Evolutionary conservation across 2,888 invertebrate genomes (phyloP), one percentile per base, ranked within the genome.

Genomic region (Athalia circularis): DNA sequence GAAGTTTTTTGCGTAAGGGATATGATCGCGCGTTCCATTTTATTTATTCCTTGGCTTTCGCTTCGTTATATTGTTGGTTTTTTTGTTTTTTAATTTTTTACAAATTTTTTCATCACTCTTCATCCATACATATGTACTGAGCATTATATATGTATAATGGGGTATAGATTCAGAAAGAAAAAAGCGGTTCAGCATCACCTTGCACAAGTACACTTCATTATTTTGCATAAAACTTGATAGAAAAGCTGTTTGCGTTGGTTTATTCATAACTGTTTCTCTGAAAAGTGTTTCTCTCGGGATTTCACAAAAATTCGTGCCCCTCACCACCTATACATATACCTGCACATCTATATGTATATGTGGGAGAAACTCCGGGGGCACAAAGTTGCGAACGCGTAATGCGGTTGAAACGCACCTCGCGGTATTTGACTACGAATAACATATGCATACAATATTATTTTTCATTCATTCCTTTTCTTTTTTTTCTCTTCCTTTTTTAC

Each of bases 191-290:
- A 29, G 29, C n/a, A 15, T 59, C 6, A 45, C 7, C 8, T 1
- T 11, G 52, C 52, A 11, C 8, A 5, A 65, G 3, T 45, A 29
- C 15, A 48, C 48, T 8, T 29, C 9, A 68, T 68, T 52, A 68
- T 68, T 68, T 52, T 68, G 68, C 68, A 52, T 68, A 29, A 68
- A 68, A 68, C 29, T 68, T 68, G 68, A 68, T 68, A 68, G 68
- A 29, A 68, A 68, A 68, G 52, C 68, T 29, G 68, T 54, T 68
- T 9, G 68, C 52, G 68, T 68, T 68, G 68, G 68, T 68, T 68
- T 68, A 68, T 68, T 68, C 68, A 68, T 68, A 68, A 68, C 50
- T 68, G 52, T 54, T 47, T 68, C 68, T 52, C 7, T 61, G 47
- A 29, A 54, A 68, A 52, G 68, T 68, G 9, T 68, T 64, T 64